Conservation (phyloP, 2,888 invertebrate genomes). For the Lasioglossum figueresi region DNA sequence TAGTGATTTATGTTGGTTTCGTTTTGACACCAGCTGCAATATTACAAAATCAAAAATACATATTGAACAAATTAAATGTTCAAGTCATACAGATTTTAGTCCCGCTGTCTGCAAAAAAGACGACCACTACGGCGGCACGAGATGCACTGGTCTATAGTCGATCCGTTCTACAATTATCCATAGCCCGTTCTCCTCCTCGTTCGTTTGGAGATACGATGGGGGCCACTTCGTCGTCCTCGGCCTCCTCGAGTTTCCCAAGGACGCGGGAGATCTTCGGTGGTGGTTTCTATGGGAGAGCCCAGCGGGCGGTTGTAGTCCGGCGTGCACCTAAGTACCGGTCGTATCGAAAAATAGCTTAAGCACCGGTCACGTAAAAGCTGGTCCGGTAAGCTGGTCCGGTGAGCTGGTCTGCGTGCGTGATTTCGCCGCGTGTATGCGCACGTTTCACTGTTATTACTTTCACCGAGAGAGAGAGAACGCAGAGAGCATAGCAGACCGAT, state of each 20-base stretch:
- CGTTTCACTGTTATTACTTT: conserved; percentile 81
- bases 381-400: conserved; percentile 24
- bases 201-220: conserved; percentile 28
- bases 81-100: too few relatives aligned
- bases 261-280: conserved; percentile 64
- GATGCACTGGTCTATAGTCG: conserved; percentile 10
- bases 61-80: too few relatives aligned
- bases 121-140: background rate
- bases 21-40: too few relatives aligned
- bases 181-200: conserved; percentile 6
- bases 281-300: conserved; percentile 67
- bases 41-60: too few relatives aligned
- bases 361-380: conserved; percentile 77
- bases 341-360: conserved; percentile 78
- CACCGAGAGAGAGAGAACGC: conserved; percentile 56
- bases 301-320: conserved; percentile 65
- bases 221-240: conserved; percentile 56
- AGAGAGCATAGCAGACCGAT: background rate
- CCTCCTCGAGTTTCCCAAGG: conserved; percentile 70
- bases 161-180: conserved; percentile 64
- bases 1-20: too few relatives aligned
- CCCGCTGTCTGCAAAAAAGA: too few relatives aligned
- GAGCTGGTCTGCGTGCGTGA: conserved; percentile 49
- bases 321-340: conserved; percentile 71
- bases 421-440: conserved; percentile 55